These are phyloP conservation scores for Sitobion miscanthi DNA, from an alignment of 1,140 invertebrate species.

Conservation along the genomic window DNA sequence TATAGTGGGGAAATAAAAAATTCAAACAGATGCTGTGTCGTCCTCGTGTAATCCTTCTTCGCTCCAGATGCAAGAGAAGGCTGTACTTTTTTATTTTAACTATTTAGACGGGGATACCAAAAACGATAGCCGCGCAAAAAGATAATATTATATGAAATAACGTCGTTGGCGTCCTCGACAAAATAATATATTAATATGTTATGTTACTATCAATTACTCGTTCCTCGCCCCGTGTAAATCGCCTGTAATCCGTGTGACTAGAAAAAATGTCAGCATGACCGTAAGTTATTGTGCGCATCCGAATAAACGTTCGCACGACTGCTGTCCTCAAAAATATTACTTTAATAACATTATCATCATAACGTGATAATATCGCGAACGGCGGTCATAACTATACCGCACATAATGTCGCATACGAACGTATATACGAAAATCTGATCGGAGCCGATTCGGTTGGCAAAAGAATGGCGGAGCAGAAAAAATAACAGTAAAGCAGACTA, in stretches of 20 bases:
- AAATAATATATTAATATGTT: not conserved
- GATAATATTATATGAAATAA: not conserved
- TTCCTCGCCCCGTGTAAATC: not conserved
- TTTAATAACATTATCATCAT: not conserved
- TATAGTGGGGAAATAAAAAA: not conserved
- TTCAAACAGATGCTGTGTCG: slow-evolving; percentile 18
- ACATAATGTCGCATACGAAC: not conserved
- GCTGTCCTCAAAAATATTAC: not conserved
- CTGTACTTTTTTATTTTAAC: slow-evolving; percentile 13
- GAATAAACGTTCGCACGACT: not conserved
- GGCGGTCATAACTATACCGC: not conserved
- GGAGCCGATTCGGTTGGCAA: not conserved
- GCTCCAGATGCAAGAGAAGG: slow-evolving; percentile 37
- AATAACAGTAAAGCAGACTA: not conserved
- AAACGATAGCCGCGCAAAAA: not conserved
- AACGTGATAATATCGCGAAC: not conserved
- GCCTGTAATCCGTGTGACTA: not conserved
- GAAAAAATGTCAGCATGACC: not conserved
- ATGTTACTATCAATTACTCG: not conserved
- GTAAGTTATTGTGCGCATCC: not conserved
- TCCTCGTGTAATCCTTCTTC: slow-evolving; percentile 37
- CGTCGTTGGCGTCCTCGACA: not conserved
- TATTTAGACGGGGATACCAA: not conserved
- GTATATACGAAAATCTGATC: not conserved
- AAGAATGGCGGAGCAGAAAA: not conserved